Evolutionary conservation across 2,113 vertebrate species (phyloP).

Genomic region (Antechinus flavipes): DNA sequence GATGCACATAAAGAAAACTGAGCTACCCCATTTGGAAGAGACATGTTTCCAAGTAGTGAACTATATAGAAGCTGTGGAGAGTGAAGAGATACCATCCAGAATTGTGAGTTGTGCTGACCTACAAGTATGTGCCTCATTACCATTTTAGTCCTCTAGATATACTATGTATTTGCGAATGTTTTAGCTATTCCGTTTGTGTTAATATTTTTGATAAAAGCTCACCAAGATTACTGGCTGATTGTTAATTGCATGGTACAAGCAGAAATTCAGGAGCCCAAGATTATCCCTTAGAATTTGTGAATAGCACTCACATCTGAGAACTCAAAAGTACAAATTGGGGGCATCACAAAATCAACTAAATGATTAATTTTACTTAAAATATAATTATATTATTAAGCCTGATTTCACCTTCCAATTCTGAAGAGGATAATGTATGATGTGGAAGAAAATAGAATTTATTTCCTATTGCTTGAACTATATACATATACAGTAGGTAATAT

Average conservation of each 20-base stretch:
- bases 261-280: neutral
- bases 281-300: neutral
- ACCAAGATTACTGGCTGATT: neutral
- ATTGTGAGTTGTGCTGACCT: neutral
- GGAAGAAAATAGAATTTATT: slow-evolving; percentile 18
- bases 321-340: neutral
- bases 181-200: neutral
- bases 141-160: too few species aligned
- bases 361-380: neutral
- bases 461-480: neutral
- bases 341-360: neutral
- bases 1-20: neutral
- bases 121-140: neutral
- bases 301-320: neutral
- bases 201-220: neutral
- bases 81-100: neutral
- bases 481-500: neutral
- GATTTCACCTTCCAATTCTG: slow-evolving; percentile 16
- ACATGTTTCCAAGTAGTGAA: neutral
- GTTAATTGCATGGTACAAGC: neutral
- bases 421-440: neutral
- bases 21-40: neutral
- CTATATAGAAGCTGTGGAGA: neutral
- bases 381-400: slow-evolving; percentile 6
- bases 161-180: neutral